Evolutionary conservation across 1,140 invertebrate species (phyloP), one percentile per base, ranked within the genome.

Genomic region (Teleopsis dalmanni): DNA sequence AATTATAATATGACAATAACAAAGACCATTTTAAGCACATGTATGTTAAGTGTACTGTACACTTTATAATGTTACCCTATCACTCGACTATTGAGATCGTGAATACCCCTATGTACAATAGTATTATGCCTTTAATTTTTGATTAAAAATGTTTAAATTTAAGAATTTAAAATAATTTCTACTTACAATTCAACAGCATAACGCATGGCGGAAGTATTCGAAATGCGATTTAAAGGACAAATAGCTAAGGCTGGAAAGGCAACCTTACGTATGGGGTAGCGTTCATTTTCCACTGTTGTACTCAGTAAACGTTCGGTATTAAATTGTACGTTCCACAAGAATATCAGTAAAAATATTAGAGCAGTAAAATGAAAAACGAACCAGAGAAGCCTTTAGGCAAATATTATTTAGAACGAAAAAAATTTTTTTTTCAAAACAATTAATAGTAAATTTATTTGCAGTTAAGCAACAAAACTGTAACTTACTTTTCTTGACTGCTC

Each of bases 161-260:
- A 37, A 16, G 11, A 37, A 37, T 5, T 19, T 14, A 14, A 19
- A n/a, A 19, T 4, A 37, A 16, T 18, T 6, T 16, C 7, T n/a
- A 58, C 62, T 56, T 57, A 79, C 77, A 78, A 57, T 46, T 69
- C 54, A 18, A 65, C 61, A 2, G 77, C 77, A 25, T 79, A 70
- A 33, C 62, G 56, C 10, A 48, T 62, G 7, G 72, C 69, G 14
- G 73, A 76, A 9, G 52, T 59, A 37, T 70, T 74, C 48, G 75
- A 77, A 10, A 81, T 78, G 46, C 78, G 75, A 61, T 81, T 81
- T 41, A 76, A 68, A 10, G 72, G 70, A 54, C 79, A 81, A 21
- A 81, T 72, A 1, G 77, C 76, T 3, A 81, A 62, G 3, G 76
- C 76, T 0, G 79, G 79, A 51, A 79, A 77, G 27, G 75, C 72